Evolutionary conservation across 2,113 vertebrate genomes (phyloP), one percentile per base, ranked within the genome.

Genomic region (Puntigrus tetrazona): DNA sequence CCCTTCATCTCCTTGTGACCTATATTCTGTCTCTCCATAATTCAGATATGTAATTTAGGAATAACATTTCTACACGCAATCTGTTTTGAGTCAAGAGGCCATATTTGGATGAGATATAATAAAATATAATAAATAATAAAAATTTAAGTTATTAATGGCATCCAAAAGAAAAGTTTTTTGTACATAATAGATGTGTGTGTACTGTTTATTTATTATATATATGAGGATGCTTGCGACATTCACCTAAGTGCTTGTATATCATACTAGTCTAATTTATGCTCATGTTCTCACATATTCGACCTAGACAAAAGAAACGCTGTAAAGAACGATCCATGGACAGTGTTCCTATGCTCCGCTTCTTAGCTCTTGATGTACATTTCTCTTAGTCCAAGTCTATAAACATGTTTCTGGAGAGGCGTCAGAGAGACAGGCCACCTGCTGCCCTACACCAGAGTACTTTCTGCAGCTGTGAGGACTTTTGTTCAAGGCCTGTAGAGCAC

Each of bases 381-480:
- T 90, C 57, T 87, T 11, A 22, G 81, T 88, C 75, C 67, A 85
- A 90, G 81, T 84, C 43, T 43, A 87, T 91, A 82, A 72, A 82
- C 84, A 70, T 55, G 65, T 82, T 86, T 85, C 65, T 47, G 74
- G 61, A 88, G 84, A 57, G 86, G 80, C 55, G 79, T 73, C 81
- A 43, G 50, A 86, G 87, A 90, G 87, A 84, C 72, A 80, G 80
- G 52, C 88, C 90, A 92, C 89, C 92, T 92, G 90, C 77, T 88
- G 41, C 25, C 78, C 5, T 52, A 9, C 52, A 83, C 36, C 81
- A 14, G 11, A 55, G 61, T 43, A 74, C 52, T 86, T 59, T 78
- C 84, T 55, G 75, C 92, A 93, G 89, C 89, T 94, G 91, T 76
- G 90, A 73, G 75, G 86, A 85, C 78, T 85, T 89, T 90, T 91